These are phyloP conservation scores for Trilocha varians DNA, from an alignment of 2,888 invertebrate genomes.

Conservation along the genomic window DNA sequence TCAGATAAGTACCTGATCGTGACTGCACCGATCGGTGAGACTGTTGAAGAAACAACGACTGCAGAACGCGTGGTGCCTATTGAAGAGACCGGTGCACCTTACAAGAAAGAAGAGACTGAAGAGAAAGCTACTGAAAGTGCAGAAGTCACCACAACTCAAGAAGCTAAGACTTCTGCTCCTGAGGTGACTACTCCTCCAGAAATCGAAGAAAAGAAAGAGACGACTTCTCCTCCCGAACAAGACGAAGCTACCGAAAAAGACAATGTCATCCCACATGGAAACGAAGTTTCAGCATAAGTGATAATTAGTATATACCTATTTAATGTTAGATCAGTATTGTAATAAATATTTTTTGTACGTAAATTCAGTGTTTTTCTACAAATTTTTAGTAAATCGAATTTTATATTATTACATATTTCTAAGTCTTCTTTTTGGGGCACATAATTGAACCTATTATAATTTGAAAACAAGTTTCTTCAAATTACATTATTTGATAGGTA, in stretches of 20 bases:
- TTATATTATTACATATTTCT: too few relatives aligned
- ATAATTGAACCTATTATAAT: too few relatives aligned
- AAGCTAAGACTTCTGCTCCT: slow-evolving; percentile 5
- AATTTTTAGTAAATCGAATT: too few relatives aligned
- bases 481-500: too few relatives aligned
- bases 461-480: too few relatives aligned
- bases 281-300: slow-evolving; percentile 52
- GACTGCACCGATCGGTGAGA: slow-evolving; percentile 37
- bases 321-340: slow-evolving; percentile 58
- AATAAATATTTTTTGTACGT: slow-evolving; percentile 51
- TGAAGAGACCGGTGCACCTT: slow-evolving; percentile 38
- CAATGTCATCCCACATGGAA: slow-evolving; percentile 53
- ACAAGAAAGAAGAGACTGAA: slow-evolving; percentile 22
- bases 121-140: slow-evolving; percentile 4
- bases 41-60: slow-evolving; percentile 23
- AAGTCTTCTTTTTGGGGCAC: too few relatives aligned
- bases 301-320: slow-evolving; percentile 50
- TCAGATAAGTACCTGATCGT: slow-evolving; percentile 47
- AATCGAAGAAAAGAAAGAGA: slow-evolving; percentile 40
- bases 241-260: slow-evolving; percentile 47
- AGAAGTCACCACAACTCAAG: background rate
- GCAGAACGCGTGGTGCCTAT: slow-evolving; percentile 48
- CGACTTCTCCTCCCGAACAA: slow-evolving; percentile 39
- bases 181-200: slow-evolving; percentile 12
- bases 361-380: slow-evolving; percentile 40